Base-by-base conservation (phyloP, 2,113 vertebrate species). In the Myotis brandtii region DNA sequence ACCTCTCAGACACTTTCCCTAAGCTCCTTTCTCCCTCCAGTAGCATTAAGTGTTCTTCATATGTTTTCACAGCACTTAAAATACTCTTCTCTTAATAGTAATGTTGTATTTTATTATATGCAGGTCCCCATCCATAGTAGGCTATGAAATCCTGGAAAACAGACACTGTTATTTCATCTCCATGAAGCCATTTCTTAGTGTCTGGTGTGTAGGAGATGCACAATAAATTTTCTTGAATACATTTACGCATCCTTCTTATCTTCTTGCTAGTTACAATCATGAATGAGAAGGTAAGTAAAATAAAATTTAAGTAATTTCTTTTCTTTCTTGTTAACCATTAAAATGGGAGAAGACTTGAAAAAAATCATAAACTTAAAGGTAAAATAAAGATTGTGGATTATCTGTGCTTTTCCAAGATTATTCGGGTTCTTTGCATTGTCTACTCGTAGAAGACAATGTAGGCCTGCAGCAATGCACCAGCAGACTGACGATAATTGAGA, bases 401-500 rank as follows among this genome's bases (percentile, higher is more conserved):
- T 62, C 56, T 95, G 34, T 34, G 67, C 40, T 48, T 84, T 93
- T 84, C 54, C 92, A 95, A 67, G 56, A 79, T 92, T 83, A 96
- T 72, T 86, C 40, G 20, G 32, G 37, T 70, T 32, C 25, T 82
- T 95, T 94, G n/a, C 62, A 73, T 88, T 91, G 54, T 54, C 66
- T 81, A 6, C 27, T 93, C 3, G 56, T 40, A 69, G 43, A 72
- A 89, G 40, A 75, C 27, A 89, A 82, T 14, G 10, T 32, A 91
- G 34, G 2, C 32, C 86, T 83, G 48, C 69, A 91, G 48, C 88
- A 93, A 86, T 96, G 67, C 48, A 97, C 54, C 88, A 76, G 48
- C 32, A 84, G 69, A 48, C 67, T 93, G 73, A 85, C 89, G 89
- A 96, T 93, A 94, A 96, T 62, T 94, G 17, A 50, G 79, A 66